Conservation (phyloP, 2,888 invertebrate species). For the Polydrusus cervinus region DNA sequence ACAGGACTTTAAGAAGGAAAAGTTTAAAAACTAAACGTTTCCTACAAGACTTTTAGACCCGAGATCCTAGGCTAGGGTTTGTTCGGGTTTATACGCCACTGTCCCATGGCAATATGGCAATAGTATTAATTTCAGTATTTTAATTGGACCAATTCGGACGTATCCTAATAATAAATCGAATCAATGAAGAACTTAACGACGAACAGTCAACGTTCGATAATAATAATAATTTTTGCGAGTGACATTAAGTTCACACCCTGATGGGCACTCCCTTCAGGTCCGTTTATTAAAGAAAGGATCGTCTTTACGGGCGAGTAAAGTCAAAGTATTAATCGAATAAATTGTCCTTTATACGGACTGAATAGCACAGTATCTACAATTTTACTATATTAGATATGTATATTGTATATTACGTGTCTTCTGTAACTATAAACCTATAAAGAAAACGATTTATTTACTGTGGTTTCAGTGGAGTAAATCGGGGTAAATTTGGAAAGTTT, state of each 20-base stretch:
- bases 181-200: constrained; percentile 36
- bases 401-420: background rate
- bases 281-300: constrained; percentile 38
- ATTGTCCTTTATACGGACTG: constrained; percentile 36
- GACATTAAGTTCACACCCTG: constrained; percentile 41
- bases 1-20: no score
- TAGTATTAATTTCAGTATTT: no score
- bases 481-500: no score
- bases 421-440: no score
- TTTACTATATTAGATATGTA: background rate
- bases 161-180: constrained; percentile 30
- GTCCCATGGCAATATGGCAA: no score
- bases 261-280: constrained; percentile 35
- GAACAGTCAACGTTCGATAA: constrained; percentile 34
- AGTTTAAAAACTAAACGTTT: no score
- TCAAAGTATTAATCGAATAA: constrained; percentile 14
- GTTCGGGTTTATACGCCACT: no score
- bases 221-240: constrained; percentile 40
- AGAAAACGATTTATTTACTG: no score
- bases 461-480: no score
- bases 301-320: constrained; percentile 36
- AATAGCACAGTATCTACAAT: constrained; percentile 19
- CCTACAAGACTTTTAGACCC: no score
- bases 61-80: no score
- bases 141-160: background rate